phyloP scores from a whole-genome alignment of 2,888 invertebrate genomes.

The Acanthoscelides obtectus region DNA sequence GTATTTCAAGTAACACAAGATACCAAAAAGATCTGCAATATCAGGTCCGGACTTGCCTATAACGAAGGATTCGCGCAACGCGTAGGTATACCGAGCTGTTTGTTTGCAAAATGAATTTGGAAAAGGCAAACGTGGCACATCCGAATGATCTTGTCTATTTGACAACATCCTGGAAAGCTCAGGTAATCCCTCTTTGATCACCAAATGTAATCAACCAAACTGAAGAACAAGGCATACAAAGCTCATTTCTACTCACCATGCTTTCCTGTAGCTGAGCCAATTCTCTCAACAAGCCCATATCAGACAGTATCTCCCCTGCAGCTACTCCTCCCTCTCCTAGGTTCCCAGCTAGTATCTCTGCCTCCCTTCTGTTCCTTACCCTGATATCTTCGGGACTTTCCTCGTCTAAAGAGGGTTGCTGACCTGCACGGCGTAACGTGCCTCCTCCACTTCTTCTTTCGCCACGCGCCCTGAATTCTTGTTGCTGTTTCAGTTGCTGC shows the following conservation, averaged over 20 bases:
- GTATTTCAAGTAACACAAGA: too few relatives aligned
- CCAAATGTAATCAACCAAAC: background rate
- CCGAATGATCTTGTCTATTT: too few relatives aligned
- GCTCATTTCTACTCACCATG: conserved; percentile 56
- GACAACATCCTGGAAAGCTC: too few relatives aligned
- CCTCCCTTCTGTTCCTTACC: conserved; percentile 79
- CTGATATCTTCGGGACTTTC: conserved; percentile 77
- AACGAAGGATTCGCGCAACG: too few relatives aligned
- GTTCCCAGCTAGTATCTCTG: conserved; percentile 89
- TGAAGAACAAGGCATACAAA: background rate
- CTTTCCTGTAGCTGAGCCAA: conserved; percentile 89
- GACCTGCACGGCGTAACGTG: conserved; percentile 43
- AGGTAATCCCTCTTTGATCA: too few relatives aligned
- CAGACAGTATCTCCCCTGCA: conserved; percentile 79
- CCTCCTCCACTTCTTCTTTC: conserved; percentile 35
- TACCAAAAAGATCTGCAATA: too few relatives aligned
- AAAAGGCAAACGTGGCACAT: too few relatives aligned
- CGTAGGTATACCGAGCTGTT: too few relatives aligned
- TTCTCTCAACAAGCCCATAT: conserved; percentile 75
- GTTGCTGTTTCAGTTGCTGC: conserved; percentile 59
- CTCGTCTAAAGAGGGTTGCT: conserved; percentile 56
- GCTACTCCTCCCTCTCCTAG: conserved; percentile 79
- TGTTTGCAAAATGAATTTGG: too few relatives aligned
- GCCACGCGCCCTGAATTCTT: conserved; percentile 44
- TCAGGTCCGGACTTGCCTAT: too few relatives aligned